phyloP scores from a whole-genome alignment of 2,113 vertebrate genomes.

The Ophiodon elongatus region DNA sequence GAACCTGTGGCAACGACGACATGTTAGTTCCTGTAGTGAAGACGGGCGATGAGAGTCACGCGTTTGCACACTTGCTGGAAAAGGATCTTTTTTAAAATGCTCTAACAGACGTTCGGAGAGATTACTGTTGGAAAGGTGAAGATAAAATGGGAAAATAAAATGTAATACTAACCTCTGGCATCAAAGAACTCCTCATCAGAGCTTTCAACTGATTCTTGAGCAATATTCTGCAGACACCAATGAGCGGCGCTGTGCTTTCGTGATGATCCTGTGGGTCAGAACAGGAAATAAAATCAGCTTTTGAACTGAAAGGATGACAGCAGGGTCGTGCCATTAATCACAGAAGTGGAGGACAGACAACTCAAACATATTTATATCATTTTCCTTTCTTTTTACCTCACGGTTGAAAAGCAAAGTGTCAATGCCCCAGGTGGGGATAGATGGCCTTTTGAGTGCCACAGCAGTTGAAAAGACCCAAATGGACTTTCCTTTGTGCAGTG shows the following conservation, averaged over 20 bases:
- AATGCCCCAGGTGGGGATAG: slow-evolving; percentile 11
- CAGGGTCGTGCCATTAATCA: slow-evolving; percentile 4
- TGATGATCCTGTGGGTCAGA: slow-evolving; percentile 81
- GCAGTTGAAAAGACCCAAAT: slow-evolving; percentile 48
- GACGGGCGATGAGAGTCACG: not conserved
- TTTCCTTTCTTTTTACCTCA: not conserved
- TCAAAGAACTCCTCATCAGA: slow-evolving; percentile 99
- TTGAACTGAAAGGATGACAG: slow-evolving; percentile 2
- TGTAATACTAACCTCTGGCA: slow-evolving; percentile 90
- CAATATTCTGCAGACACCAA: slow-evolving; percentile 91
- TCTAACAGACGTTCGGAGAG: not conserved
- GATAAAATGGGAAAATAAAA: slow-evolving; percentile 14
- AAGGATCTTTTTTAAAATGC: not conserved
- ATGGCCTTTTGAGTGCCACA: slow-evolving; percentile 42
- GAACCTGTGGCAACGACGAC: not conserved
- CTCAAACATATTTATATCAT: slow-evolving; percentile 1
- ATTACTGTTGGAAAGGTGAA: not conserved
- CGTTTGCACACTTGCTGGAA: not conserved
- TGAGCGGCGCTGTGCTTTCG: slow-evolving; percentile 85
- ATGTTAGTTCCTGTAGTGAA: not conserved
- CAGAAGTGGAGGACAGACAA: slow-evolving; percentile 23
- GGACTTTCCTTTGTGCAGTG: slow-evolving; percentile 34
- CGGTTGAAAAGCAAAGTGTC: slow-evolving; percentile 16
- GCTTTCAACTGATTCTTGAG: slow-evolving; percentile 94
- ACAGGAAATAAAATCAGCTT: slow-evolving; percentile 31